Evolutionary conservation across 2,888 invertebrate species (phyloP), one percentile per base, ranked within the genome.

Genomic region (Nesidiocoris tenuis): DNA sequence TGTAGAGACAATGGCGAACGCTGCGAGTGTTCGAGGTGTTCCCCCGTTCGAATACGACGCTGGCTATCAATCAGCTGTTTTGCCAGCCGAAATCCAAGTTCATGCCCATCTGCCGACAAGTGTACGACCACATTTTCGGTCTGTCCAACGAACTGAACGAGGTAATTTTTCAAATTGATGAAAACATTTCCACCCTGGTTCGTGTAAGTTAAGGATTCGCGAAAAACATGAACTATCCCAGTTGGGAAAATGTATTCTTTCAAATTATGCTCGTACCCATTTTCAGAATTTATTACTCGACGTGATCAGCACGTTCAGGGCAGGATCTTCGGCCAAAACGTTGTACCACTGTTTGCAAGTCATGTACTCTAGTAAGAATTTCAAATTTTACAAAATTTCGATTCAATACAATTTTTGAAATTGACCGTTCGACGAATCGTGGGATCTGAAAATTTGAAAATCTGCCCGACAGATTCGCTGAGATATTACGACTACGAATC

Each of bases 401-500:
- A 39, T 39, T 12, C 3, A 12, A 7, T 39, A 39, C 3, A 12
- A 39, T 39, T n/a, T n/a, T n/a, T n/a, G n/a, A n/a, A n/a, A n/a
- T n/a, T n/a, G n/a, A n/a, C n/a, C n/a, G n/a, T n/a, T n/a, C n/a
- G n/a, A n/a, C n/a, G n/a, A n/a, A n/a, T 12, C 12, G 12, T 55
- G 12, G 12, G 55, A 12, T 55, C 55, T 55, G 12, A 55, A 55
- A 55, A 12, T 55, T 55, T 55, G 16, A 55, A 55, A 16, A 55
- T 55, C 16, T 55, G n/a, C n/a, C 55, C 55, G 12, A 55, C 12
- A 78, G 78, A 78, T 74, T 77, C 78, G 12, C 57, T 86, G 80
- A 82, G 85, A 71, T 85, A 85, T 80, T 89, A 82, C 77, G 87
- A 89, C 81, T 85, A 84, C 80, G 88, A 86, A 0, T 23, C 83